Conservation (phyloP, 2,797 vertebrate genomes). For the Muraenolepis orangiensis region DNA sequence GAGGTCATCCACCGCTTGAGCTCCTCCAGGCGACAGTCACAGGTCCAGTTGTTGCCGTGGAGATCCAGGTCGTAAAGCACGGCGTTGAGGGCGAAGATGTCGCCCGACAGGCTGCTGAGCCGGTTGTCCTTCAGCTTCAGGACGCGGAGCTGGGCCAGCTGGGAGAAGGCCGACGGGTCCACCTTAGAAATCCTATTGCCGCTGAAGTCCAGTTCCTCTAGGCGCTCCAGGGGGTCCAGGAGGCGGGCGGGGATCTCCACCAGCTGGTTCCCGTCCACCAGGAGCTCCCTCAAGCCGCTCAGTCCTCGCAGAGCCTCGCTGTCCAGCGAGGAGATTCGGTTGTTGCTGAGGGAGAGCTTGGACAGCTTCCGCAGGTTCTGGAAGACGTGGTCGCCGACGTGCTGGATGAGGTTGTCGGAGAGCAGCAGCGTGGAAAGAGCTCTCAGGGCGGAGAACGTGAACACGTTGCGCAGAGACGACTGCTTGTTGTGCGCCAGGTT, state of each 20-base stretch:
- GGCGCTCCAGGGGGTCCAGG: slow-evolving; percentile 79
- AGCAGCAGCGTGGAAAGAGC: slow-evolving; percentile 85
- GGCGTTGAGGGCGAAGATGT: slow-evolving; percentile 79
- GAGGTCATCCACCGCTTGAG: slow-evolving; percentile 85
- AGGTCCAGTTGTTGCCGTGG: slow-evolving; percentile 91
- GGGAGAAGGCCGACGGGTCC: slow-evolving; percentile 74
- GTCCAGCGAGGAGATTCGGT: slow-evolving; percentile 80
- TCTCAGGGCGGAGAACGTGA: slow-evolving; percentile 79
- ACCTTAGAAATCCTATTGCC: slow-evolving; percentile 77
- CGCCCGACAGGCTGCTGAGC: slow-evolving; percentile 79
- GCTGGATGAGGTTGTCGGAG: slow-evolving; percentile 82
- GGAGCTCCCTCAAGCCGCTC: slow-evolving; percentile 79
- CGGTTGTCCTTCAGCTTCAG: slow-evolving; percentile 86
- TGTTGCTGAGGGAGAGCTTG: slow-evolving; percentile 84
- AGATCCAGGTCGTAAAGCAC: slow-evolving; percentile 85
- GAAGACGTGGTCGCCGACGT: slow-evolving; percentile 80
- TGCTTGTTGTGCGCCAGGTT: slow-evolving; percentile 89
- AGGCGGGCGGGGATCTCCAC: slow-evolving; percentile 77
- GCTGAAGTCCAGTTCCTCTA: slow-evolving; percentile 88
- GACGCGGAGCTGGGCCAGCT: slow-evolving; percentile 74
- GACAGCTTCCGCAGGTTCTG: slow-evolving; percentile 80
- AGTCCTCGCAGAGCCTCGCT: slow-evolving; percentile 79
- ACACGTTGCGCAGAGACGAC: slow-evolving; percentile 74
- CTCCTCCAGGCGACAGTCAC: slow-evolving; percentile 84
- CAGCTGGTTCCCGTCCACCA: slow-evolving; percentile 84